Evolutionary conservation across 64 coral and sea anemone species (phyloP).

Genomic region (Trachythela sp.): DNA sequence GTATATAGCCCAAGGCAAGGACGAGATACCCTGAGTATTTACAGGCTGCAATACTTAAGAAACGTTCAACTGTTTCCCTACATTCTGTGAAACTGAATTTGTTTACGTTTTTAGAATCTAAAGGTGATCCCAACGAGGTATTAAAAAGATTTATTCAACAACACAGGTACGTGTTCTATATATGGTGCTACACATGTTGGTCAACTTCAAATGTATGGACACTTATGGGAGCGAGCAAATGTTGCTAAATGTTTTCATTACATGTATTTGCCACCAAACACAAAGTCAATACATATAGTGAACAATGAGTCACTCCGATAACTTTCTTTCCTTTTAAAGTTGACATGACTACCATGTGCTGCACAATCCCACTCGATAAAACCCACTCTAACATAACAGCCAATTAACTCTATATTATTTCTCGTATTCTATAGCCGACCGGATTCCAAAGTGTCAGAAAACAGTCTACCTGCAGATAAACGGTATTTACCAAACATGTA

Average conservation of each 20-base stretch:
- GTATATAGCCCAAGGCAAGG: no score
- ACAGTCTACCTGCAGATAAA: conserved; percentile 8
- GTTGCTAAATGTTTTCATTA: no score
- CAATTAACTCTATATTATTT: not conserved
- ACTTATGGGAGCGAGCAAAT: no score
- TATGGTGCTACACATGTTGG: not conserved
- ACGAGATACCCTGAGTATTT: no score
- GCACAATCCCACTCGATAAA: no score
- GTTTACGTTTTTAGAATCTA: not conserved
- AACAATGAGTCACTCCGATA: not conserved
- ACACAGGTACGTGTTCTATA: not conserved
- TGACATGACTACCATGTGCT: no score
- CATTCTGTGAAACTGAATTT: not conserved
- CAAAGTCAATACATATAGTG: no score
- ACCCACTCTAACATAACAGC: not conserved
- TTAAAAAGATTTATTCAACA: conserved; percentile 13
- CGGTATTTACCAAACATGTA: not conserved
- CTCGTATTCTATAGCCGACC: not conserved
- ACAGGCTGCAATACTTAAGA: no score
- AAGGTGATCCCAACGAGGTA: conserved; percentile 2
- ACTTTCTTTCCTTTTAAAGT: no score
- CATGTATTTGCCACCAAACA: no score
- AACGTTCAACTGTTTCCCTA: no score
- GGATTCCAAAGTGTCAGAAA: not conserved
- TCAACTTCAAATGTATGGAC: no score